A percentile compares a stretch with the other conserved stretches of the same genome.
Evolutionary conservation across 2,113 vertebrate genomes (phyloP).

Genomic region (Cyprinus carpio): DNA sequence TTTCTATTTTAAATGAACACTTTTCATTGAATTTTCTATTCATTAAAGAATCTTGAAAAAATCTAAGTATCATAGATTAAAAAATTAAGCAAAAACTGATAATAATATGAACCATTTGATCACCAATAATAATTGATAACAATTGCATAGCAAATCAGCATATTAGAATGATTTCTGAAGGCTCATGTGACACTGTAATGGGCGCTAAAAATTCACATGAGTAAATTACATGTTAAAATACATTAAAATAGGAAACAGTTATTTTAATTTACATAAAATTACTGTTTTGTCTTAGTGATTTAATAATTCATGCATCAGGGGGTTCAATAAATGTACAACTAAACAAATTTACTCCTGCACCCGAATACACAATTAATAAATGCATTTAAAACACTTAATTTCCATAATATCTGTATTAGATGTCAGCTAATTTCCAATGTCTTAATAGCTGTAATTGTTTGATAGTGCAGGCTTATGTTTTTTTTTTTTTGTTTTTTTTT

Average conservation of each 20-base stretch:
- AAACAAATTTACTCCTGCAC: neutral
- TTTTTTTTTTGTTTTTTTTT: neutral
- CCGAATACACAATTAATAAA: neutral
- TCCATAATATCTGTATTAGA: too few species aligned
- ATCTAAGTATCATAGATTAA: neutral
- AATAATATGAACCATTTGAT: too few species aligned
- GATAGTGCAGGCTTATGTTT: neutral
- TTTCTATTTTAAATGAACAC: too few species aligned
- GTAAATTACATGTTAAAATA: neutral
- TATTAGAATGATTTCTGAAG: neutral
- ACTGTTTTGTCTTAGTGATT: neutral
- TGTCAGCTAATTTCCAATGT: too few species aligned
- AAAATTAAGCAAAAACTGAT: neutral
- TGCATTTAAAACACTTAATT: too few species aligned
- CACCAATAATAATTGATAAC: too few species aligned
- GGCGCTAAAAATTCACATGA: neutral
- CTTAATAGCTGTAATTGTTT: too few species aligned
- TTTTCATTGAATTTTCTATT: too few species aligned
- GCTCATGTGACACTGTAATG: neutral
- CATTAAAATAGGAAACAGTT: neutral
- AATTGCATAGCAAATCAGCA: too few species aligned
- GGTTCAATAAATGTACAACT: neutral
- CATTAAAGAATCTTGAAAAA: too few species aligned
- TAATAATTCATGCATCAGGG: neutral
- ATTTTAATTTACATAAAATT: neutral